A percentile compares a stretch with the other conserved stretches of the same genome.
Conservation (phyloP, 2,888 invertebrate genomes). For the Rutpela maculata region DNA sequence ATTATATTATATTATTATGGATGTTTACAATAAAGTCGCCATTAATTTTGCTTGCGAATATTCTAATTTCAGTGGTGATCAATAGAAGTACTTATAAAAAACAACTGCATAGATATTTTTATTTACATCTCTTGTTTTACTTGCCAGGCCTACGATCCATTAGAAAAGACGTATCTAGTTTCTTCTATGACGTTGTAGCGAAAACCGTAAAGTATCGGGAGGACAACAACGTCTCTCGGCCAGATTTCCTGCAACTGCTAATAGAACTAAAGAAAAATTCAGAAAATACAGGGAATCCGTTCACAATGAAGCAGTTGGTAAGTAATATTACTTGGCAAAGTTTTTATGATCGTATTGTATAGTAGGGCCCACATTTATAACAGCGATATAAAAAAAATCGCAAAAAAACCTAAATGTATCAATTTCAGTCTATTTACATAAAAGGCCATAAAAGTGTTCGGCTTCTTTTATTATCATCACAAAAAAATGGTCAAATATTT, state of each 20-base stretch:
- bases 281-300: constrained; percentile 43
- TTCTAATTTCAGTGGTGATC: neutral
- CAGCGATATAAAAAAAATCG: too few relatives aligned
- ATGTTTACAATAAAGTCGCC: too few relatives aligned
- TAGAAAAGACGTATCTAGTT: constrained; percentile 21
- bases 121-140: neutral
- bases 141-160: neutral
- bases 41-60: too few relatives aligned
- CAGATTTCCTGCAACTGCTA: constrained; percentile 58
- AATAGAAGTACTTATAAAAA: neutral
- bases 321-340: constrained; percentile 35
- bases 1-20: too few relatives aligned
- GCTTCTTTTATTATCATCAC: too few relatives aligned
- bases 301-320: constrained; percentile 56
- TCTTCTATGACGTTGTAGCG: constrained; percentile 39
- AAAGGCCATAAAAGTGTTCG: too few relatives aligned
- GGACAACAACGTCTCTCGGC: constrained; percentile 49
- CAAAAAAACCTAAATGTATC: too few relatives aligned
- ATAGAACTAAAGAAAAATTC: constrained; percentile 53
- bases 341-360: too few relatives aligned
- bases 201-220: constrained; percentile 52
- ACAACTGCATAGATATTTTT: neutral
- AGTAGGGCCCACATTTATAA: too few relatives aligned
- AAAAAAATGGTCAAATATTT: too few relatives aligned
- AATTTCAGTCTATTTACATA: too few relatives aligned